phyloP scores from a whole-genome alignment of 2,797 vertebrate species.

The Onychomys leucogaster region DNA sequence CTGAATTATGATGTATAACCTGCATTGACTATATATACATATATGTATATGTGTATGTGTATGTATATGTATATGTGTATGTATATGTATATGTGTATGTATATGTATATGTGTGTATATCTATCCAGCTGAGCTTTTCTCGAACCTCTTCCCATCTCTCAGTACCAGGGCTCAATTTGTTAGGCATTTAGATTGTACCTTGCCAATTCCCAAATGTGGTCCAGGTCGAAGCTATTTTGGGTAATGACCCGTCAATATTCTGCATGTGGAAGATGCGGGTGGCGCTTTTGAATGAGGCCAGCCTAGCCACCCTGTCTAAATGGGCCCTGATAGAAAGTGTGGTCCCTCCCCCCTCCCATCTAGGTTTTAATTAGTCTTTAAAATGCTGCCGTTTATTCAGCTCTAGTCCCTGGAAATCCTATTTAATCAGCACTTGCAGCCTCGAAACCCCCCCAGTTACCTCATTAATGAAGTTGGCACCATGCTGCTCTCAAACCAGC shows the following conservation, averaged over 20 bases:
- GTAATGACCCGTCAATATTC: conserved; percentile 37
- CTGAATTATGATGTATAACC: background rate
- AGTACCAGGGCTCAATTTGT: background rate
- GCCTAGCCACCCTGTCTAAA: conserved; percentile 56
- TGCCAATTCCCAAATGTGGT: background rate
- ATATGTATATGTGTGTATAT: no score
- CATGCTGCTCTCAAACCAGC: background rate
- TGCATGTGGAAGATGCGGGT: conserved; percentile 31
- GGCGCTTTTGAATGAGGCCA: conserved; percentile 61
- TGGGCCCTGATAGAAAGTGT: conserved; percentile 67
- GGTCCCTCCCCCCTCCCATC: conserved; percentile 15
- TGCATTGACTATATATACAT: background rate
- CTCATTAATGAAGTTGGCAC: conserved; percentile 61
- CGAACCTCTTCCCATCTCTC: background rate
- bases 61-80: no score
- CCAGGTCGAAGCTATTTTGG: background rate
- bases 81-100: no score
- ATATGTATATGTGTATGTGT: no score
- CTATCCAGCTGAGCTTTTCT: background rate
- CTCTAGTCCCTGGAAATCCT: conserved; percentile 48
- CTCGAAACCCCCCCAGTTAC: background rate
- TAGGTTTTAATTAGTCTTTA: conserved; percentile 72
- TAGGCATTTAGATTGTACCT: conserved; percentile 18
- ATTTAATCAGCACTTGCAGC: conserved; percentile 50
- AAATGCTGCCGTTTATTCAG: conserved; percentile 67